These are phyloP conservation scores for Scaptodrosophila latifasciaeformis DNA, from an alignment of 2,888 invertebrate genomes.

Conservation along the genomic window DNA sequence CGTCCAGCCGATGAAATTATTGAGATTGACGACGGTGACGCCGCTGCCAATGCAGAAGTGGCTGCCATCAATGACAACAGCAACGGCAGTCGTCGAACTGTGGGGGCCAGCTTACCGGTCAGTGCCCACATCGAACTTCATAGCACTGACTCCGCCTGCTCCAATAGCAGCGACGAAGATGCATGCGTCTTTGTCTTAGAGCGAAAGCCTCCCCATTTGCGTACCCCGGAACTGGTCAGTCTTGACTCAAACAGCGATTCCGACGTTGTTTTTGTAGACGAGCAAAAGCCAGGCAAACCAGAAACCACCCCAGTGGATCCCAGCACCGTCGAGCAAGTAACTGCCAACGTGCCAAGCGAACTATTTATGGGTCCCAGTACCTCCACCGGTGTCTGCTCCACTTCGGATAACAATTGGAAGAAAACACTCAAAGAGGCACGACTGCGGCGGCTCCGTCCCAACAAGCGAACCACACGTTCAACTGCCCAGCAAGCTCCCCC, in stretches of 20 bases:
- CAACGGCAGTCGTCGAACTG: conserved; percentile 31
- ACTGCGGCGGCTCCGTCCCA: too few species aligned
- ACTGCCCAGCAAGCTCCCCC: too few species aligned
- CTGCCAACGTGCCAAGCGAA: conserved; percentile 27
- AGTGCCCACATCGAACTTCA: conserved; percentile 69
- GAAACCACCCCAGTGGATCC: conserved; percentile 8
- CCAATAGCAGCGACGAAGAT: conserved; percentile 60
- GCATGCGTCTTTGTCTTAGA: conserved; percentile 74
- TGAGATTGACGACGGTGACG: conserved; percentile 64
- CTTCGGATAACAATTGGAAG: conserved; percentile 51
- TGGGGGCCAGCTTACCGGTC: conserved; percentile 50
- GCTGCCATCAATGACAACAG: conserved; percentile 49
- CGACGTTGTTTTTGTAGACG: conserved; percentile 73
- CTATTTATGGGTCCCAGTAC: conserved; percentile 70
- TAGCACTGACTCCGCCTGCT: conserved; percentile 48
- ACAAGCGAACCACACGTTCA: not conserved
- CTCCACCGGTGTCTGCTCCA: conserved; percentile 66
- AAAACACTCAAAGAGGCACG: conserved; percentile 38
- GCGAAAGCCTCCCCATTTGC: conserved; percentile 74
- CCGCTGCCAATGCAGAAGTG: conserved; percentile 58
- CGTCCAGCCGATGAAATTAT: conserved; percentile 65
- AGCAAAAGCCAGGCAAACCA: conserved; percentile 28
- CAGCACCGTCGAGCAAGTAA: not conserved
- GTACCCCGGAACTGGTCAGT: conserved; percentile 74
- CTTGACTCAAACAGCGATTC: conserved; percentile 73